Evolutionary conservation across 2,113 vertebrate genomes (phyloP), one percentile per base, ranked within the genome.

Genomic region (Solea solea): DNA sequence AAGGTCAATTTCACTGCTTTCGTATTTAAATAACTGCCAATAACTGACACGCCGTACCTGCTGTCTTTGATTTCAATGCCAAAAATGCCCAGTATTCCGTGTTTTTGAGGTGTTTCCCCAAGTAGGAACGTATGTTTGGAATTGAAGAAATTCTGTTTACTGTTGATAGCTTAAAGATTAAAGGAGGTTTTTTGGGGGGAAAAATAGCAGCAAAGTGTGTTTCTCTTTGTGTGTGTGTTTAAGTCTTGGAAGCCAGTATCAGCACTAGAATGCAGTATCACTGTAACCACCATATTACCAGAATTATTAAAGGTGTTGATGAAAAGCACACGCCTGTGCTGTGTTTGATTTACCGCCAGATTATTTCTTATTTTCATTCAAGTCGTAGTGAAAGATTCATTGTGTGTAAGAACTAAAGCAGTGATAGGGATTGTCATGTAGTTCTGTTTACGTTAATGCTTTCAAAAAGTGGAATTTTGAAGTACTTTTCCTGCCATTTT

Each of bases 51-150:
- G 25, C 7, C 48, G 0, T 61, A 55, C 69, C 56, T 21, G 62
- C 64, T 15, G n/a, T 52, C 41, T 53, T 28, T 64, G 4, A 69
- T 60, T 51, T 74, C 63, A 51, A 72, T 57, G 82, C 87, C 84
- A 89, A 86, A 81, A 5, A 8, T 70, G 69, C 63, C 34, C 74
- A 74, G 82, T 76, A 60, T 83, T 85, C 50, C 34, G 50, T 44
- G 64, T 76, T 69, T 75, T 15, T 27, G 64, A 39, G 16, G 45
- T 44, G 21, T 21, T 44, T 34, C 5, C 34, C 34, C 34, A 34
- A 34, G 5, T 34, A 34, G 54, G 44, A 51, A 65, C 54, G 21
- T 21, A 34, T 25, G 10, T 40, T 63, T 41, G 21, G 34, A 58
- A 13, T 46, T 2, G 62, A 76, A 69, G 61, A 25, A 44, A 4